Evolutionary conservation across 92 coral and sea anemone genomes (phyloP).

Genomic region (Plumapathes pennacea): DNA sequence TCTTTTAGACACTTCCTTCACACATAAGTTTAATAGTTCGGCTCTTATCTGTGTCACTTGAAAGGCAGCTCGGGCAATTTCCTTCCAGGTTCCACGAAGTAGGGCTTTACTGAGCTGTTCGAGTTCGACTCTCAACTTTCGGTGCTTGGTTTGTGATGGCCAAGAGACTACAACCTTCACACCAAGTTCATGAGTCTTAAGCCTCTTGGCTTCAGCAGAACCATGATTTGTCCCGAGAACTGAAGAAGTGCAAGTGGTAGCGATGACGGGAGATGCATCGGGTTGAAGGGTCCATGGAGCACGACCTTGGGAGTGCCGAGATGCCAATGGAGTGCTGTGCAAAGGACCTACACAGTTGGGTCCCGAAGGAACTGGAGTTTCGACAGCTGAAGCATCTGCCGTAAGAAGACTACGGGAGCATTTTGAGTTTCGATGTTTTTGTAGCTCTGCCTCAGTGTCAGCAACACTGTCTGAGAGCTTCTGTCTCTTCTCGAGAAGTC

Average conservation of each 20-base stretch:
- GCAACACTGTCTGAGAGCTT: neutral
- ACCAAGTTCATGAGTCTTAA: too few species aligned
- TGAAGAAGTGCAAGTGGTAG: too few species aligned
- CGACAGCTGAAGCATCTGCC: too few species aligned
- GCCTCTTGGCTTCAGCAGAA: too few species aligned
- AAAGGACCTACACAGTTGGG: too few species aligned
- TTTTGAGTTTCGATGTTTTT: neutral
- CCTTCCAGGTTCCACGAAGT: conserved; percentile 27
- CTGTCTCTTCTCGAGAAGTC: conserved; percentile 4
- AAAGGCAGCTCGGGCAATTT: conserved; percentile 39
- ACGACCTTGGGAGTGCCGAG: too few species aligned
- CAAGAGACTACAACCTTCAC: conserved; percentile 3
- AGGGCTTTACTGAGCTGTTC: conserved; percentile 33
- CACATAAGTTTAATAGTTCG: conserved; percentile 16
- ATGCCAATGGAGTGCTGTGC: too few species aligned
- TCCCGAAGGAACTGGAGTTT: too few species aligned
- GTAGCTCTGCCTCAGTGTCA: neutral
- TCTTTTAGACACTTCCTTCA: conserved; percentile 19
- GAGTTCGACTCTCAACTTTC: conserved; percentile 14
- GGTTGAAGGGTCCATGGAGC: too few species aligned
- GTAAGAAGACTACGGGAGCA: too few species aligned
- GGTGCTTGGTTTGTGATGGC: conserved; percentile 28
- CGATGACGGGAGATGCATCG: too few species aligned
- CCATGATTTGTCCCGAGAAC: too few species aligned
- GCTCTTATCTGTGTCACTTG: conserved; percentile 13